Conservation (phyloP, 2,113 vertebrate genomes). For the Passer domesticus region DNA sequence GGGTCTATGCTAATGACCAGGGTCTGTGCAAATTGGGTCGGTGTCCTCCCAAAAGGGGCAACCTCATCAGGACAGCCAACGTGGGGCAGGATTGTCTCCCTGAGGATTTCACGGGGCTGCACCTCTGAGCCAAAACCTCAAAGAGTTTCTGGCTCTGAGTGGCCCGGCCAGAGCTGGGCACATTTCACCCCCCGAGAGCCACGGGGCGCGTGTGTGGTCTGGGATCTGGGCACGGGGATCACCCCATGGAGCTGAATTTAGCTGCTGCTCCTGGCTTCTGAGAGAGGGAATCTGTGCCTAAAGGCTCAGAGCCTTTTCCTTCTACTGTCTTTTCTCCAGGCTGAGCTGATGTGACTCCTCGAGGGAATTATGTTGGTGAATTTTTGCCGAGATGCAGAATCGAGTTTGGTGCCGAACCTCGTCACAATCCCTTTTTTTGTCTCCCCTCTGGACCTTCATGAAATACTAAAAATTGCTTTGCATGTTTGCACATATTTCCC, state of each 20-base stretch:
- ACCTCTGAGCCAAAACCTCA: conserved; percentile 34
- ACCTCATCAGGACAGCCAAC: not conserved
- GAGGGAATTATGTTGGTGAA: not conserved
- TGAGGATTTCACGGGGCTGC: not conserved
- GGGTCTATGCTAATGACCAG: conserved; percentile 28
- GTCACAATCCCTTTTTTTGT: not conserved
- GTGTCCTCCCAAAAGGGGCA: not conserved
- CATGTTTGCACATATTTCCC: not conserved
- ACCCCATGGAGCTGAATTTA: not conserved
- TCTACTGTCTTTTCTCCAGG: not conserved
- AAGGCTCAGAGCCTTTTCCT: not conserved
- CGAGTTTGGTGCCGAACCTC: not conserved
- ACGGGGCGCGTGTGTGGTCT: not conserved
- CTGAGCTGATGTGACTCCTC: not conserved
- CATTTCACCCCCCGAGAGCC: not conserved
- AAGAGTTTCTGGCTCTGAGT: not conserved
- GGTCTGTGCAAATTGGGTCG: not conserved
- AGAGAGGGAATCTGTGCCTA: not conserved
- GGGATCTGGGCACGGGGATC: not conserved
- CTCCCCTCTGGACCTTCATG: not conserved
- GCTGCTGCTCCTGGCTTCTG: conserved; percentile 27
- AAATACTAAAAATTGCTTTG: not conserved
- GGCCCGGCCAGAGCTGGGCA: not conserved
- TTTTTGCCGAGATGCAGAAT: not conserved
- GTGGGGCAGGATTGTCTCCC: not conserved